Evolutionary conservation across 2,113 vertebrate genomes (phyloP).

Genomic region (Coreoperca whiteheadi): DNA sequence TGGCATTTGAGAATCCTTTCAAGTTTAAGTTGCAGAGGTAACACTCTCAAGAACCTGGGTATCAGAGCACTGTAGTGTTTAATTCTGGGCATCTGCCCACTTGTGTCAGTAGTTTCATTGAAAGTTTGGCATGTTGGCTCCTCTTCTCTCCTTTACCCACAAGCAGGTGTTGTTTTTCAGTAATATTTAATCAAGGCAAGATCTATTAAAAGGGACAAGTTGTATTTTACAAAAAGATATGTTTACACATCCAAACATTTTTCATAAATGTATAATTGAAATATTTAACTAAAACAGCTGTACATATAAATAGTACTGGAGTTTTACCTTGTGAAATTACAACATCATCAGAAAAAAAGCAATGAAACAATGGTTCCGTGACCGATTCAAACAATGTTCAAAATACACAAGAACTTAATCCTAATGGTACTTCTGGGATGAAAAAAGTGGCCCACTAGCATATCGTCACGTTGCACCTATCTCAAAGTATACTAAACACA

Average conservation of each 20-base stretch:
- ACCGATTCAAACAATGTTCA: neutral
- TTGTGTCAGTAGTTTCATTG: conserved; percentile 10
- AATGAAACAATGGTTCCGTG: neutral
- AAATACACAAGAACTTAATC: neutral
- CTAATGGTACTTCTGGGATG: neutral
- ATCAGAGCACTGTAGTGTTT: conserved; percentile 29
- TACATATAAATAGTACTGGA: neutral
- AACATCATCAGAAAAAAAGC: neutral
- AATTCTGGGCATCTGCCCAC: conserved; percentile 33
- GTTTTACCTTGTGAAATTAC: neutral
- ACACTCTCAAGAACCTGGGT: conserved; percentile 15
- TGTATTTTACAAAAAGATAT: neutral
- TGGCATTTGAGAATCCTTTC: conserved; percentile 64
- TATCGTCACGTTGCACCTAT: neutral
- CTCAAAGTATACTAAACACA: conserved; percentile 15
- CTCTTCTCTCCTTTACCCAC: neutral
- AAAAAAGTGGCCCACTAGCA: neutral
- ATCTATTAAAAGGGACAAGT: neutral
- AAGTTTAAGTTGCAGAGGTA: conserved; percentile 60
- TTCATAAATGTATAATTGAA: neutral
- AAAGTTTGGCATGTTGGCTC: neutral
- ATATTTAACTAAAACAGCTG: neutral
- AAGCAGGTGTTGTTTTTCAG: neutral
- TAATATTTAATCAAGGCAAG: neutral
- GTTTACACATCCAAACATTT: neutral